Evolutionary conservation across 2,797 vertebrate species (phyloP).

Genomic region (Chrysolophus pictus): DNA sequence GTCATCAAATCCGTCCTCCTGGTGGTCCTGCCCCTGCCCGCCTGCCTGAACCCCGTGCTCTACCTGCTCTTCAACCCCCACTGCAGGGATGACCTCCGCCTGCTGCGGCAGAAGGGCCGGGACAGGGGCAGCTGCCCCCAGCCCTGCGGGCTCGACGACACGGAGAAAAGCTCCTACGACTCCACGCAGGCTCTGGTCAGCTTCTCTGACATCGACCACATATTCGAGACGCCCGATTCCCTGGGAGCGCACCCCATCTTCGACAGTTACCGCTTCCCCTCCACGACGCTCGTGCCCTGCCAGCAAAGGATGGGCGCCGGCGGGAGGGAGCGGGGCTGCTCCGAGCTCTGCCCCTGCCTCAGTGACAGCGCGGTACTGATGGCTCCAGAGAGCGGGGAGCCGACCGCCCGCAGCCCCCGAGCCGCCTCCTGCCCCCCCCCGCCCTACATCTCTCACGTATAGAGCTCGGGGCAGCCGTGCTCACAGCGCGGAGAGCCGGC

Average conservation of each 20-base stretch:
- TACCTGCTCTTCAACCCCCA: slow-evolving; percentile 92
- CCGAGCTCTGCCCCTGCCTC: slow-evolving; percentile 70
- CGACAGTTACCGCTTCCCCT: slow-evolving; percentile 72
- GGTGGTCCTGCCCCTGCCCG: slow-evolving; percentile 90
- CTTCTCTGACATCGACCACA: slow-evolving; percentile 82
- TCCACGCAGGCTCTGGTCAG: slow-evolving; percentile 90
- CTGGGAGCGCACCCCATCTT: slow-evolving; percentile 73
- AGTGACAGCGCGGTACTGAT: slow-evolving; percentile 77
- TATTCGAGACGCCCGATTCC: slow-evolving; percentile 78
- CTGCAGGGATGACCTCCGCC: slow-evolving; percentile 87
- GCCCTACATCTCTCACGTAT: slow-evolving; percentile 78
- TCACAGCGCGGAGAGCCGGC: background rate
- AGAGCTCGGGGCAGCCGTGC: slow-evolving; percentile 41
- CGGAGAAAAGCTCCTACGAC: slow-evolving; percentile 92
- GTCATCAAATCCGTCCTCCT: slow-evolving; percentile 91
- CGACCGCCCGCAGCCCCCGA: slow-evolving; percentile 65
- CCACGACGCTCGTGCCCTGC: slow-evolving; percentile 85
- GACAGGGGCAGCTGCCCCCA: slow-evolving; percentile 67
- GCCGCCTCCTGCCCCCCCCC: slow-evolving; percentile 71
- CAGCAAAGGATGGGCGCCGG: slow-evolving; percentile 78
- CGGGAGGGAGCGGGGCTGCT: slow-evolving; percentile 72
- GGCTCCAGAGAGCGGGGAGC: slow-evolving; percentile 66
- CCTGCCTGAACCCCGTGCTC: slow-evolving; percentile 93
- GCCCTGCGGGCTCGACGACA: slow-evolving; percentile 82
- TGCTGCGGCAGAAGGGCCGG: slow-evolving; percentile 81